phyloP scores from a whole-genome alignment of 2,113 vertebrate species.

The Peromyscus leucopus region DNA sequence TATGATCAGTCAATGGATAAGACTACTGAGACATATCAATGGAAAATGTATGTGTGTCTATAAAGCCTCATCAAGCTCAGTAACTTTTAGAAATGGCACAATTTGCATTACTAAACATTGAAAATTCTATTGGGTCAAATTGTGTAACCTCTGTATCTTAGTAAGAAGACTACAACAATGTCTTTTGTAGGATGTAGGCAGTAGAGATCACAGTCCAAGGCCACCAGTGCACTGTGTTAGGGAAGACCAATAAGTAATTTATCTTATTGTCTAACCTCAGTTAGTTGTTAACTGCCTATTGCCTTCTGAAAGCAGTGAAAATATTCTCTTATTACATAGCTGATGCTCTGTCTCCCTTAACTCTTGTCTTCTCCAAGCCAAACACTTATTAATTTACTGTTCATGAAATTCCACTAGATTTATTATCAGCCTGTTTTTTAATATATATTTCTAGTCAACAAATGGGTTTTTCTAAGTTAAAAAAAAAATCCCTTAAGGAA shows the following conservation, averaged over 20 bases:
- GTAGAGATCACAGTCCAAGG: neutral
- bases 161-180: neutral
- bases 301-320: neutral
- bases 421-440: neutral
- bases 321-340: neutral
- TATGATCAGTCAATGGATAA: neutral
- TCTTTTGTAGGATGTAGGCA: neutral
- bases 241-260: neutral
- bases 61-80: neutral
- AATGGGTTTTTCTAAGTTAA: neutral
- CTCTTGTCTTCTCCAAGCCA: conserved; percentile 6
- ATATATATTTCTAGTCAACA: neutral
- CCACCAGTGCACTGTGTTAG: neutral
- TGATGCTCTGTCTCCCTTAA: neutral
- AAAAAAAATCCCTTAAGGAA: neutral
- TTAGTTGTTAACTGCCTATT: neutral
- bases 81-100: neutral
- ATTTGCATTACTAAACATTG: neutral
- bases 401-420: neutral
- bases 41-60: neutral
- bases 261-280: neutral
- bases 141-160: neutral
- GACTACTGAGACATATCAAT: neutral
- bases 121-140: neutral
- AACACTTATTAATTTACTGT: neutral